These are phyloP conservation scores for Amphiprion ocellaris DNA, from an alignment of 2,113 vertebrate genomes.

Conservation along the genomic window DNA sequence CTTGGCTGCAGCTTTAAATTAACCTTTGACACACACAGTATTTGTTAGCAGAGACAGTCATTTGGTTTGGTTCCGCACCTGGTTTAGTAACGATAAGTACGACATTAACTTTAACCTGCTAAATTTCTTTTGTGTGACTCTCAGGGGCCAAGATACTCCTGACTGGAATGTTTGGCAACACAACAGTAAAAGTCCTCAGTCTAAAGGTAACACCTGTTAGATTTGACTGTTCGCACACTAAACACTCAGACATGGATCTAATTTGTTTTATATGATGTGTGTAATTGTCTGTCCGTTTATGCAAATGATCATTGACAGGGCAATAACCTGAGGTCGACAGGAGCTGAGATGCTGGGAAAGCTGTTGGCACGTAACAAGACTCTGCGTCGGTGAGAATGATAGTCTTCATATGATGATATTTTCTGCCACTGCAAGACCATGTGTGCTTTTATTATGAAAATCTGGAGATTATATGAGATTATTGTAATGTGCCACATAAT, in stretches of 20 bases:
- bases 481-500: no score
- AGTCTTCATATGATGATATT: not conserved
- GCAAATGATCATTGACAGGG: constrained; percentile 82
- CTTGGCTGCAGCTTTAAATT: no score
- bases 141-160: constrained; percentile 88
- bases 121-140: constrained; percentile 16
- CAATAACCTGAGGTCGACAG: constrained; percentile 90
- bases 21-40: no score
- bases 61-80: not conserved
- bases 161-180: constrained; percentile 89
- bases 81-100: not conserved
- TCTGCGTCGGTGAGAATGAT: constrained; percentile 86
- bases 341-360: constrained; percentile 90
- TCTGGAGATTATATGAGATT: no score
- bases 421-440: not conserved
- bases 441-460: no score
- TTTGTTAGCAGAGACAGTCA: not conserved
- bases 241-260: not conserved
- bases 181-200: constrained; percentile 87
- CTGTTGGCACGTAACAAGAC: constrained; percentile 90
- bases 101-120: not conserved
- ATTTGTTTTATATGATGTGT: not conserved
- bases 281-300: not conserved
- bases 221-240: not conserved
- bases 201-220: constrained; percentile 88